Evolutionary conservation across 2,888 invertebrate species (phyloP).

Genomic region (Heliconius aoede): DNA sequence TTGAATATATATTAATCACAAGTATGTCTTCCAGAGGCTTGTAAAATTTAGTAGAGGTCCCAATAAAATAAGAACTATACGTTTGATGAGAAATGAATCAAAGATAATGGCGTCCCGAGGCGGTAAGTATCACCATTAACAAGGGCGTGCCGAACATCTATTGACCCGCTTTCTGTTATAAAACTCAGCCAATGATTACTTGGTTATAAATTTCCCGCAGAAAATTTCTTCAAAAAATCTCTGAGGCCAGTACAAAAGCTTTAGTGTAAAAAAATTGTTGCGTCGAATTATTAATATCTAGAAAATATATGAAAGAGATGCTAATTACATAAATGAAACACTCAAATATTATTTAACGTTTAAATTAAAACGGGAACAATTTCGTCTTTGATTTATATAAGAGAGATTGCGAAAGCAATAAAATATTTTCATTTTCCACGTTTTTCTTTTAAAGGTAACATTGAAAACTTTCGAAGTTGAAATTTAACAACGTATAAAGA

Average conservation of each 20-base stretch:
- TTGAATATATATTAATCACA: no score
- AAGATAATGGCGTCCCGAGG: conserved; percentile 45
- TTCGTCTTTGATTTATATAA: conserved; percentile 2
- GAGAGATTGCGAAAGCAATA: not conserved
- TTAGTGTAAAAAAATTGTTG: conserved; percentile 40
- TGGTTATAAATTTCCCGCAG: conserved; percentile 50
- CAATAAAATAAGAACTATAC: conserved; percentile 32
- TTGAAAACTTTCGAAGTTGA: conserved; percentile 3
- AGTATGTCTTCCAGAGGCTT: no score
- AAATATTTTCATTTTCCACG: not conserved
- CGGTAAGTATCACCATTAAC: conserved; percentile 52
- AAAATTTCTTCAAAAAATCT: conserved; percentile 47
- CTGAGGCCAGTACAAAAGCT: conserved; percentile 43
- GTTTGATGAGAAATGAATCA: conserved; percentile 44
- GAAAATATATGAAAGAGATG: not conserved
- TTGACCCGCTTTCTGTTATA: conserved; percentile 59
- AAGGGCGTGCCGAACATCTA: conserved; percentile 59
- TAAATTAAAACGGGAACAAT: conserved; percentile 10
- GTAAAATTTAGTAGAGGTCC: not conserved
- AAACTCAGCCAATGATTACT: conserved; percentile 59
- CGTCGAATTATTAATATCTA: conserved; percentile 2
- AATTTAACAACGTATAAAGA: conserved; percentile 24
- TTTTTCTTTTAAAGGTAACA: conserved; percentile 7
- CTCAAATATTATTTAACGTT: not conserved
- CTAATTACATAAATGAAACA: conserved; percentile 25